Percentiles rank a stretch among this genome's conserved stretches.
phyloP scores from a whole-genome alignment of 92 coral and sea anemone genomes.

The Porites divaricata region DNA sequence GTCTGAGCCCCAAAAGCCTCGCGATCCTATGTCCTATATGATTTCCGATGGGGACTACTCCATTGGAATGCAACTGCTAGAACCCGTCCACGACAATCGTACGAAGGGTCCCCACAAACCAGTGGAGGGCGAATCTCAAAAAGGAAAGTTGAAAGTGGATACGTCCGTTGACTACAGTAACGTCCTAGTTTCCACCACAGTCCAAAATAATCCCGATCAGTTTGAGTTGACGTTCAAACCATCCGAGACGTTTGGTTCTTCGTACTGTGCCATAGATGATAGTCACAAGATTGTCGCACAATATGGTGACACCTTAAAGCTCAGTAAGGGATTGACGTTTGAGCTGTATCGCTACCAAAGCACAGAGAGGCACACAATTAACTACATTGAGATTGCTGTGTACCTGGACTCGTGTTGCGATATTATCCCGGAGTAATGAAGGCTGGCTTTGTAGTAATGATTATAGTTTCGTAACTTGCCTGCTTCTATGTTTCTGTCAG shows the following conservation, averaged over 20 bases:
- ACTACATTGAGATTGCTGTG: too few species aligned
- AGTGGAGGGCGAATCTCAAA: slow-evolving; percentile 43
- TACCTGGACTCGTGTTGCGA: too few species aligned
- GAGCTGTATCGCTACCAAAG: too few species aligned
- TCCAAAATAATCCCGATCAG: slow-evolving; percentile 56
- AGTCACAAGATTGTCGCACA: too few species aligned
- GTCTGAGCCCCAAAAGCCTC: slow-evolving; percentile 67
- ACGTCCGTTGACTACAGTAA: too few species aligned
- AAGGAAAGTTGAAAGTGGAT: background rate
- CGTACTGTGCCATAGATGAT: slow-evolving; percentile 64
- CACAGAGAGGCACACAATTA: too few species aligned
- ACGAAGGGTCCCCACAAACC: slow-evolving; percentile 59
- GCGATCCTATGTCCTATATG: slow-evolving; percentile 67
- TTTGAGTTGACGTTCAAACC: slow-evolving; percentile 55
- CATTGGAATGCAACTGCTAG: slow-evolving; percentile 64
- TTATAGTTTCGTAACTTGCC: too few species aligned
- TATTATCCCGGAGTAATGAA: too few species aligned
- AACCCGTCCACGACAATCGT: slow-evolving; percentile 59
- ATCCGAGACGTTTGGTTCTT: slow-evolving; percentile 40
- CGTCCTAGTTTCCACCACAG: background rate
- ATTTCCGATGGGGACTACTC: slow-evolving; percentile 57
- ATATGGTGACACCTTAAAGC: too few species aligned
- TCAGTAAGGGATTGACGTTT: too few species aligned
- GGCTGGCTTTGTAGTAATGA: too few species aligned
- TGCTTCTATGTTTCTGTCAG: too few species aligned